These are phyloP conservation scores for Porites australiensis DNA, from an alignment of 64 coral and sea anemone genomes.

Conservation along the genomic window DNA sequence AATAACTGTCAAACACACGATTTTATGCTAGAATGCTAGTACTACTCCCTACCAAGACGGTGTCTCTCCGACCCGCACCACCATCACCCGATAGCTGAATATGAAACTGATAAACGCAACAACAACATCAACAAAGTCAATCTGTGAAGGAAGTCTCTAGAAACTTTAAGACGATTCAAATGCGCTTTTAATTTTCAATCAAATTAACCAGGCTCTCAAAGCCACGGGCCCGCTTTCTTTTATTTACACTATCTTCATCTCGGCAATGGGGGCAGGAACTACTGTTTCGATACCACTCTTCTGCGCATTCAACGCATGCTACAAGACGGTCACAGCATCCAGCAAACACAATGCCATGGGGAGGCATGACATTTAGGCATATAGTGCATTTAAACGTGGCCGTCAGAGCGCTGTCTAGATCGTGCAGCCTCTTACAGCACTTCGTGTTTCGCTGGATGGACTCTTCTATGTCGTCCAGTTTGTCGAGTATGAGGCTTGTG, in stretches of 20 bases:
- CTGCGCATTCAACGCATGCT: conserved; percentile 43
- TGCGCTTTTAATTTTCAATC: conserved; percentile 26
- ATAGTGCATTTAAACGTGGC: conserved; percentile 39
- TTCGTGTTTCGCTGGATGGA: not conserved
- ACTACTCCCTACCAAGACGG: too few relatives aligned
- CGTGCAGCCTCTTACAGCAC: conserved; percentile 29
- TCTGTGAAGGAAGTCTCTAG: too few relatives aligned
- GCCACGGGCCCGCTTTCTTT: conserved; percentile 20
- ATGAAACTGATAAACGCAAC: too few relatives aligned
- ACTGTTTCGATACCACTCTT: conserved; percentile 23
- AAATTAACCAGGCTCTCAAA: conserved; percentile 15
- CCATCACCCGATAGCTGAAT: too few relatives aligned
- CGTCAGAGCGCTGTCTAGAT: not conserved
- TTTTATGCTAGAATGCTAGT: too few relatives aligned
- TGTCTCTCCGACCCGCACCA: too few relatives aligned
- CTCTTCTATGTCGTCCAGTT: not conserved
- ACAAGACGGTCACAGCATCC: conserved; percentile 29
- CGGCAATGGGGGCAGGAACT: conserved; percentile 20
- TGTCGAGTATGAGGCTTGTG: too few relatives aligned
- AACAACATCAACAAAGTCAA: too few relatives aligned
- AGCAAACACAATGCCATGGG: conserved; percentile 6
- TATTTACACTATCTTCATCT: conserved; percentile 15
- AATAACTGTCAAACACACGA: too few relatives aligned
- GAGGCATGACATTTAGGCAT: conserved; percentile 9
- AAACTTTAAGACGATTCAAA: too few relatives aligned